Evolutionary conservation across 35 echinoderm and acorn worm genomes (phyloP), one percentile per base, ranked within the genome.

Genomic region (Eucidaris tribuloides): DNA sequence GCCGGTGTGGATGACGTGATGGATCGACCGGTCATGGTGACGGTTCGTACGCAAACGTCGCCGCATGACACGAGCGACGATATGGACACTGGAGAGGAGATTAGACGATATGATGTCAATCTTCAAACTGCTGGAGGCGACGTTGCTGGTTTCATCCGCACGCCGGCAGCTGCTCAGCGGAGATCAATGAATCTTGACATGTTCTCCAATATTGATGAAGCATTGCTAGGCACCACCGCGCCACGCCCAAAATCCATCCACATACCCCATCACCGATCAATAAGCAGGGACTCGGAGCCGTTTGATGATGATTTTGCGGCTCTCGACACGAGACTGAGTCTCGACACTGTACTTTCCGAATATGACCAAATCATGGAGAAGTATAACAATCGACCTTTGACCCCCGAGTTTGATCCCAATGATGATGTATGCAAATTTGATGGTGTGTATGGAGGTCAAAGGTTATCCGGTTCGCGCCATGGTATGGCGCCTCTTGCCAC

Each of bases 341-440:
- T 97, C 17, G 94, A 97, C 38, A 88, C 81, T 35, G 89, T 97
- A 0, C 59, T 97, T 30, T 89, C 90, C 17, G 89, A 97, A 45
- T 97, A 92, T 66, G 94, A 97, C n/a, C 36, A 65, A 46, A 83
- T 97, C 15, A 80, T 92, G 48, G 94, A 92, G 34, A 92, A 91
- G 46, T 97, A 97, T 42, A 82, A 77, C 39, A 88, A 84, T n/a
- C 72, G 91, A 23, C 89, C 87, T 5, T 43, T 89, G 20, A 87
- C 93, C 0, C 93, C 93, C 4, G 93, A 96, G 38, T 96, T 96
- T 77, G 85, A 88, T 45, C 88, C 85, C 37, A 88, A 57, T 59
- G 66, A 79, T 19, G 91, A 88, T 35, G 80, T 74, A 19, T 38
- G 68, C 44, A 38, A 74, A 25, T 74, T 35, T 19, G 68, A 74